Conservation (phyloP, 2,888 invertebrate species). For the Sturmia bella region DNA sequence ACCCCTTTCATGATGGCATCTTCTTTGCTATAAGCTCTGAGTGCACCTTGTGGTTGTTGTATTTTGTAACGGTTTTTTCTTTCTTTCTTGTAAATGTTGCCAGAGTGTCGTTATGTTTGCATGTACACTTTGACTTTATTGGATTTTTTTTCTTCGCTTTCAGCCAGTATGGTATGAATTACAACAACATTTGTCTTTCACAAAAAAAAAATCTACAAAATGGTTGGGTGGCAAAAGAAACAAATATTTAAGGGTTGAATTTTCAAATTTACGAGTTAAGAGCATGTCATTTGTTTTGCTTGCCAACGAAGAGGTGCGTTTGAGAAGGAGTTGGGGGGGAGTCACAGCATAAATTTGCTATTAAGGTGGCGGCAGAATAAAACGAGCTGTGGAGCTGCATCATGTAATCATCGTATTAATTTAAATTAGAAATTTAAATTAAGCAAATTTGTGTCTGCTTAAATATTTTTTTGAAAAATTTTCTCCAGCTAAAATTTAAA, state of each 20-base stretch:
- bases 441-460: constrained; percentile 6
- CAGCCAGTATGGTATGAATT: constrained; percentile 30
- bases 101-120: constrained; percentile 14
- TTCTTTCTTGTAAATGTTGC: constrained; percentile 12
- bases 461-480: not conserved
- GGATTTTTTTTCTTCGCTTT: not conserved
- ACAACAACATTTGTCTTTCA: constrained; percentile 42
- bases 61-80: not conserved
- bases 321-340: not conserved
- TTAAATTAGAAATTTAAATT: constrained; percentile 62
- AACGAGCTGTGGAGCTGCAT: constrained; percentile 13
- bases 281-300: constrained; percentile 67
- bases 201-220: constrained; percentile 36
- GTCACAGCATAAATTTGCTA: not conserved
- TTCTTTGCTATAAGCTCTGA: constrained; percentile 10
- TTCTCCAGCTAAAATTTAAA: no score
- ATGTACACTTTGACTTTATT: constrained; percentile 53
- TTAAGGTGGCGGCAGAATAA: not conserved
- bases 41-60: constrained; percentile 28
- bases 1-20: constrained; percentile 68
- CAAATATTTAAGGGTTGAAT: constrained; percentile 69
- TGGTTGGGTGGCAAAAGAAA: constrained; percentile 55
- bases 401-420: constrained; percentile 59
- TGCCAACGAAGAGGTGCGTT: not conserved
- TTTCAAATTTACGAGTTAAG: constrained; percentile 69